These are phyloP conservation scores for Apamea crenata DNA, from an alignment of 2,888 invertebrate genomes.

Conservation along the genomic window DNA sequence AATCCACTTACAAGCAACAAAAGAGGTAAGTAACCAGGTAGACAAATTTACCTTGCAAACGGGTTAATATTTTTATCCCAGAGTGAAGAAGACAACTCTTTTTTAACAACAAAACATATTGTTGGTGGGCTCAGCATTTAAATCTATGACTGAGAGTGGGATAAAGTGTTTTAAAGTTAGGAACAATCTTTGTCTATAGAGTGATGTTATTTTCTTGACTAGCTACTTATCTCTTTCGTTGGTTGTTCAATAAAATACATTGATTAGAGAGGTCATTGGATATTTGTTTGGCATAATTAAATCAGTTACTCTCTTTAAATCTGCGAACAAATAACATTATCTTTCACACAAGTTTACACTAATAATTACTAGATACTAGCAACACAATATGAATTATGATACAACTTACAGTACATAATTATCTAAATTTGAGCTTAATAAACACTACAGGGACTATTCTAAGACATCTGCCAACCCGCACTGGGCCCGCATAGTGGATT, in stretches of 20 bases:
- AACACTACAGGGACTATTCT: neutral
- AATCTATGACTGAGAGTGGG: neutral
- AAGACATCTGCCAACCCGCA: neutral
- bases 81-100: no score
- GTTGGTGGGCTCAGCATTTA: neutral
- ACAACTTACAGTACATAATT: neutral
- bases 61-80: neutral
- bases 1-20: constrained; percentile 8
- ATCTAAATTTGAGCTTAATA: constrained; percentile 16
- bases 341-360: constrained; percentile 5
- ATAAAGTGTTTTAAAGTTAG: neutral
- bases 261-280: neutral
- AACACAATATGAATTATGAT: constrained; percentile 13
- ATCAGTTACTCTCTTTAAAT: neutral
- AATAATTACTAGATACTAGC: neutral
- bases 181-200: no score
- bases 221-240: neutral
- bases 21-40: neutral
- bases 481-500: neutral
- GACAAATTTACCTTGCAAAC: neutral
- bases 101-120: neutral
- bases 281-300: neutral
- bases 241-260: neutral
- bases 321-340: neutral
- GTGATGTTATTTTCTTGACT: neutral